Percentiles rank a stretch among this genome's conserved stretches.
Evolutionary conservation across 2,113 vertebrate species (phyloP).

Genomic region (Pomatorhinus ruficollis): DNA sequence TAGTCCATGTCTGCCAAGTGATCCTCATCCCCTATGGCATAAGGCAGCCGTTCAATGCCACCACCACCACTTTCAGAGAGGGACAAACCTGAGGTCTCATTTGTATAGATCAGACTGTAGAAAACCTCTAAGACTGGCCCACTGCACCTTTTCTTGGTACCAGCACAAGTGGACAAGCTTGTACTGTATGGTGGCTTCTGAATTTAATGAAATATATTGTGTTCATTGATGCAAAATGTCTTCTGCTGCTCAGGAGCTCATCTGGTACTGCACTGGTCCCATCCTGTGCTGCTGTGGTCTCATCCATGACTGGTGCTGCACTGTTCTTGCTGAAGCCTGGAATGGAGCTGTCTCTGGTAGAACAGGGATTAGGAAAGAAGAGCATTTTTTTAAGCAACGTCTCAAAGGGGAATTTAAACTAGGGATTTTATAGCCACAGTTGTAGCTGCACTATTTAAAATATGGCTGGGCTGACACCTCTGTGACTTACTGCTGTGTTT

Average conservation of each 20-base stretch:
- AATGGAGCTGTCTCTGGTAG: neutral
- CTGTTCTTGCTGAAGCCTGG: neutral
- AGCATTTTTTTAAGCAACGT: neutral
- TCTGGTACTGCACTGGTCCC: neutral
- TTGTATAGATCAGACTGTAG: neutral
- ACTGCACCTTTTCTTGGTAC: neutral
- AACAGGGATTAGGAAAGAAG: neutral
- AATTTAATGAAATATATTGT: neutral
- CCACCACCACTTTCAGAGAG: neutral
- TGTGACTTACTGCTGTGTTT: neutral
- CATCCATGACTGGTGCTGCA: neutral
- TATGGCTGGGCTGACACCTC: neutral
- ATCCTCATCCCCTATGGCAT: neutral
- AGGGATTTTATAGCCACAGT: neutral
- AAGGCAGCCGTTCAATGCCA: neutral
- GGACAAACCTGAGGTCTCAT: neutral
- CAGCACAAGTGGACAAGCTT: neutral
- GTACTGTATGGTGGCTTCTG: neutral
- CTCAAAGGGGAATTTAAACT: neutral
- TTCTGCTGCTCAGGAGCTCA: neutral
- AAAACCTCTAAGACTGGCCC: neutral
- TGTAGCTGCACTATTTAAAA: neutral
- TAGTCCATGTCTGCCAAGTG: neutral
- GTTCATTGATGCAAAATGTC: neutral
- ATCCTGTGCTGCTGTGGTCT: neutral